Percentiles rank a stretch among this genome's conserved stretches.
Conservation (phyloP, 2,888 invertebrate genomes). For the Rhamnusium bicolor region DNA sequence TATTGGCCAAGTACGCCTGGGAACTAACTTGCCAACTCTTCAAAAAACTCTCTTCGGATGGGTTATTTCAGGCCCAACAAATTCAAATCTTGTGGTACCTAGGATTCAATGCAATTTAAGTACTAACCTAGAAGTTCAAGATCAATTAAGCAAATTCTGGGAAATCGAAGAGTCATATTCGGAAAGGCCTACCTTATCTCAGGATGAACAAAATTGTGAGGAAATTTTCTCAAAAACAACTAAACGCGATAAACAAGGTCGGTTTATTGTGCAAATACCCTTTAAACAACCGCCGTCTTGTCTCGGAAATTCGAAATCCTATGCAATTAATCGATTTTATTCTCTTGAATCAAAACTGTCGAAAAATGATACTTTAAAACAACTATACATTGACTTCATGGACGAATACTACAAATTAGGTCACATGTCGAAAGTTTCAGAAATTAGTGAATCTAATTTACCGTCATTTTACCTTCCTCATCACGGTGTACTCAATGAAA, state of each 20-base stretch:
- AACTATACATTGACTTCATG: constrained; percentile 22
- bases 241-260: background rate
- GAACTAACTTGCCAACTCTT: background rate
- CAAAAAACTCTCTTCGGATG: constrained; percentile 30
- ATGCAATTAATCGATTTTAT: background rate
- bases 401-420: constrained; percentile 11
- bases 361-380: background rate
- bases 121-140: background rate
- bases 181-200: background rate
- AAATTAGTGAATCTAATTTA: background rate
- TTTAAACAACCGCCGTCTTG: background rate
- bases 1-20: constrained; percentile 5
- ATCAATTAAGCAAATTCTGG: constrained; percentile 29
- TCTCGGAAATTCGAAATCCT: background rate
- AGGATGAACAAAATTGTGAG: constrained; percentile 45
- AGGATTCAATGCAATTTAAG: background rate
- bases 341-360: background rate
- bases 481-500: constrained; percentile 34
- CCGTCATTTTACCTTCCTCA: constrained; percentile 25
- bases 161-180: constrained; percentile 23
- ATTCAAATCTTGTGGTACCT: background rate
- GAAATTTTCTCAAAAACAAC: constrained; percentile 28
- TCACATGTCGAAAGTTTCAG: background rate
- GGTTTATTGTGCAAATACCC: constrained; percentile 29
- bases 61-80: constrained; percentile 20